phyloP scores from a whole-genome alignment of 1,140 invertebrate species.

The Doryteuthis pealeii region DNA sequence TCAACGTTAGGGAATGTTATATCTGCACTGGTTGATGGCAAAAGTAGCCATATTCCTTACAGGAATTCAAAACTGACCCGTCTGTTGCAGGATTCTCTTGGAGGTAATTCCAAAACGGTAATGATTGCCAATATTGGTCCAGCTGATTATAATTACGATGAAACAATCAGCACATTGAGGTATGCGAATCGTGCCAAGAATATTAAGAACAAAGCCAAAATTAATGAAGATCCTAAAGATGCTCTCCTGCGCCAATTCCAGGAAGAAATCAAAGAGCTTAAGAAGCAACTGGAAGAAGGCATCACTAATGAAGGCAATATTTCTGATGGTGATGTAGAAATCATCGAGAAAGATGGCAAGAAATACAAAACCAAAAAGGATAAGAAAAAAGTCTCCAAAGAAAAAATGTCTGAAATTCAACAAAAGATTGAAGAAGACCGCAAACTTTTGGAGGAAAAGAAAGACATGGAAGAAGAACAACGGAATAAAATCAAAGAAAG shows the following conservation, averaged over 20 bases:
- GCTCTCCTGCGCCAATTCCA: slow-evolving; percentile 93
- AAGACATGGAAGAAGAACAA: slow-evolving; percentile 69
- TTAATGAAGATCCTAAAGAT: slow-evolving; percentile 98
- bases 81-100: slow-evolving; percentile 73
- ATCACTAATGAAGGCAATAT: slow-evolving; percentile 18
- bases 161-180: slow-evolving; percentile 93
- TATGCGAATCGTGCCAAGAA: slow-evolving; percentile 98
- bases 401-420: slow-evolving; percentile 62
- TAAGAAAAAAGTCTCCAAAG: slow-evolving; percentile 53
- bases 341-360: slow-evolving; percentile 50
- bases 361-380: slow-evolving; percentile 43
- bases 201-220: slow-evolving; percentile 92
- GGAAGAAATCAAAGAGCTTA: slow-evolving; percentile 91
- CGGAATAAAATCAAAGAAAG: slow-evolving; percentile 68
- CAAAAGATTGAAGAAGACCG: slow-evolving; percentile 63
- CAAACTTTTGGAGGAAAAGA: slow-evolving; percentile 61
- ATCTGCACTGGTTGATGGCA: slow-evolving; percentile 78
- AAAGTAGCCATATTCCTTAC: slow-evolving; percentile 63
- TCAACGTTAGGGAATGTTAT: slow-evolving; percentile 96
- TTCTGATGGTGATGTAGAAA: slow-evolving; percentile 45
- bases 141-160: slow-evolving; percentile 95
- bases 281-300: slow-evolving; percentile 78
- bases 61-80: slow-evolving; percentile 61
- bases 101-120: slow-evolving; percentile 88
- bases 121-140: slow-evolving; percentile 96